These are phyloP conservation scores for Strix aluco DNA, from an alignment of 2,113 vertebrate species.

Conservation along the genomic window DNA sequence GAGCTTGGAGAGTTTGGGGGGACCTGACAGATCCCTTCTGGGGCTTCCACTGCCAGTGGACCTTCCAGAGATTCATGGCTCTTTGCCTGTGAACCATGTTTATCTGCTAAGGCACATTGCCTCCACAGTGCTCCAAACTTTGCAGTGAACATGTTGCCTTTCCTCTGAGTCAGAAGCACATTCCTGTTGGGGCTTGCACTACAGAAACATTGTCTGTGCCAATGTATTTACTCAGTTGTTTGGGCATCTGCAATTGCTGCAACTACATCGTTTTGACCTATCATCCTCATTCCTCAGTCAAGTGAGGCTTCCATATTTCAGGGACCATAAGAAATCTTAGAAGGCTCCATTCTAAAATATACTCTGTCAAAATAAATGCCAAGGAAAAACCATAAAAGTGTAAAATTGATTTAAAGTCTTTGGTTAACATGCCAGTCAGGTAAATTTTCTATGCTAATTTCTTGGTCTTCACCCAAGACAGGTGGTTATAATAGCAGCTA, in stretches of 20 bases:
- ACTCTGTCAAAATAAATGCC: not conserved
- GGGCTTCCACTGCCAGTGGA: not conserved
- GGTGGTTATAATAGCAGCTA: not conserved
- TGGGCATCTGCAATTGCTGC: not conserved
- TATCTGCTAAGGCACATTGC: not conserved
- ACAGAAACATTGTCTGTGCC: not conserved
- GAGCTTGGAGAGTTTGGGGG: not conserved
- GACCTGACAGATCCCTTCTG: not conserved
- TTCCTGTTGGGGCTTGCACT: constrained; percentile 33
- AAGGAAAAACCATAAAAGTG: not conserved
- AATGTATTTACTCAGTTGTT: not conserved
- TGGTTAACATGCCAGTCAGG: not conserved
- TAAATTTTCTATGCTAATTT: not conserved
- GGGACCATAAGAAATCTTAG: not conserved
- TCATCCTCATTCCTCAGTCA: not conserved
- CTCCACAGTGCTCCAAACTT: not conserved
- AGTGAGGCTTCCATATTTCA: not conserved
- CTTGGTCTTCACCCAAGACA: not conserved
- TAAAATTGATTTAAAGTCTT: not conserved
- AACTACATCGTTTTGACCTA: not conserved
- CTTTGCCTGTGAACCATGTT: not conserved
- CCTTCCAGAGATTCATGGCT: not conserved
- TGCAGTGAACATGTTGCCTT: not conserved
- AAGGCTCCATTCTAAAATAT: not conserved
- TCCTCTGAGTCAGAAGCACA: not conserved